Percentiles rank a stretch among this genome's conserved stretches.
Evolutionary conservation across 2,888 invertebrate species (phyloP).

Genomic region (Leucania comma): DNA sequence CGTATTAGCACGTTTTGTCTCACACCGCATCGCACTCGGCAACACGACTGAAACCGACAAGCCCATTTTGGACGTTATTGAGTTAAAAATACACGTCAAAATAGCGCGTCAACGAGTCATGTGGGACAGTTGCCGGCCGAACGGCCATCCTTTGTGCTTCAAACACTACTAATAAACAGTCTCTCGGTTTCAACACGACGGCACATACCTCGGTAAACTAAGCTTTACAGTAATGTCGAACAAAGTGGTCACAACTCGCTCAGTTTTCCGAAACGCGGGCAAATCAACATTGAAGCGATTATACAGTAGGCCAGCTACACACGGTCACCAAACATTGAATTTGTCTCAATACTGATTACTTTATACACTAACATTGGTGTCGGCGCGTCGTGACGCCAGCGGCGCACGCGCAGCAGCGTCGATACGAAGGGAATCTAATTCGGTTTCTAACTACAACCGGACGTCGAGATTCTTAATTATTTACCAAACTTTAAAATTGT

Average conservation of each 20-base stretch:
- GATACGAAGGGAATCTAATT: constrained; percentile 43
- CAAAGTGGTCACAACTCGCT: constrained; percentile 62
- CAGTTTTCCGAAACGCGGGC: constrained; percentile 40
- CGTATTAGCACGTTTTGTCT: constrained; percentile 60
- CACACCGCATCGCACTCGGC: constrained; percentile 48
- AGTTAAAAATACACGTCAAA: constrained; percentile 64
- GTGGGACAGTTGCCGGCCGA: constrained; percentile 52
- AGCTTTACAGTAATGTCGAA: constrained; percentile 66
- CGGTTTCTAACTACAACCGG: constrained; percentile 48
- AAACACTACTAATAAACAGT: constrained; percentile 79
- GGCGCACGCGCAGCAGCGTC: constrained; percentile 50
- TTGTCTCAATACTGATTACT: constrained; percentile 68
- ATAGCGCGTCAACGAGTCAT: constrained; percentile 49
- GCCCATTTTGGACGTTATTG: constrained; percentile 65
- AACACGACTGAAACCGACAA: constrained; percentile 44
- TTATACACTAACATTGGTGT: constrained; percentile 56
- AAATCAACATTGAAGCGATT: constrained; percentile 66
- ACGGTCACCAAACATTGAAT: constrained; percentile 62
- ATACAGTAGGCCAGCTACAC: constrained; percentile 76
- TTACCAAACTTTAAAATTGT: constrained; percentile 43
- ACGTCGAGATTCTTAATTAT: constrained; percentile 58
- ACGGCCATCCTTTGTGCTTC: constrained; percentile 74
- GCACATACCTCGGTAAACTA: constrained; percentile 68
- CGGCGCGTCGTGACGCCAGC: constrained; percentile 44
- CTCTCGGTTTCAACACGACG: constrained; percentile 73